Conservation (phyloP, 2,797 vertebrate species). For the Poecile montanus region DNA sequence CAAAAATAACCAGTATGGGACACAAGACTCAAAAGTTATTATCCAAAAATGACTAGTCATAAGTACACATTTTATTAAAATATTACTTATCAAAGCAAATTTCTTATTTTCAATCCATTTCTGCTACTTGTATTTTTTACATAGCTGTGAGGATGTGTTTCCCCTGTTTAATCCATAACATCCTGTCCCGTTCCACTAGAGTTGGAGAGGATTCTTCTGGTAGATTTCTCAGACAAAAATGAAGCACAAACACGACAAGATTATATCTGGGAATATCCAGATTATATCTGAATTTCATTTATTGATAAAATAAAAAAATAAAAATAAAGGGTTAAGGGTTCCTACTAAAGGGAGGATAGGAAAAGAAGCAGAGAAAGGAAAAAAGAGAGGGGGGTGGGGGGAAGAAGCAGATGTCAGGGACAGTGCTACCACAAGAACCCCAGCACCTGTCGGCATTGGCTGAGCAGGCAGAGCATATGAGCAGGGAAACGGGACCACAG, state of each 20-base stretch:
- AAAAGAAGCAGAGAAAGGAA: no score
- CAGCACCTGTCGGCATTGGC: no score
- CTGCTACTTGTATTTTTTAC: neutral
- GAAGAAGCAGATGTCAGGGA: no score
- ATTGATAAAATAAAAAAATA: no score
- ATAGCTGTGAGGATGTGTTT: neutral
- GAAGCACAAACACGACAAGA: fast-evolving
- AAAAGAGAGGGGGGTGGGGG: no score
- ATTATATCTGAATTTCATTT: no score
- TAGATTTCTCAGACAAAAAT: neutral
- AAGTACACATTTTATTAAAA: neutral
- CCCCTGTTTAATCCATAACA: fast-evolving
- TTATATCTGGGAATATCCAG: neutral
- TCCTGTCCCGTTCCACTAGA: neutral
- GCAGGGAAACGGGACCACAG: no score
- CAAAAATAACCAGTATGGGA: neutral
- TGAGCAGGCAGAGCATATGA: no score
- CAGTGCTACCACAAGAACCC: no score
- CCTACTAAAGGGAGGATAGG: no score
- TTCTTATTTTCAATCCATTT: neutral
- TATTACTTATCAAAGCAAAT: neutral
- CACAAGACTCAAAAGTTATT: neutral
- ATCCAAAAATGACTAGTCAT: fast-evolving
- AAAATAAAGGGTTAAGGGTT: no score
- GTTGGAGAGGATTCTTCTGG: neutral